Base-by-base conservation (phyloP, 2,888 invertebrate species). In the Latrodectus hesperus region DNA sequence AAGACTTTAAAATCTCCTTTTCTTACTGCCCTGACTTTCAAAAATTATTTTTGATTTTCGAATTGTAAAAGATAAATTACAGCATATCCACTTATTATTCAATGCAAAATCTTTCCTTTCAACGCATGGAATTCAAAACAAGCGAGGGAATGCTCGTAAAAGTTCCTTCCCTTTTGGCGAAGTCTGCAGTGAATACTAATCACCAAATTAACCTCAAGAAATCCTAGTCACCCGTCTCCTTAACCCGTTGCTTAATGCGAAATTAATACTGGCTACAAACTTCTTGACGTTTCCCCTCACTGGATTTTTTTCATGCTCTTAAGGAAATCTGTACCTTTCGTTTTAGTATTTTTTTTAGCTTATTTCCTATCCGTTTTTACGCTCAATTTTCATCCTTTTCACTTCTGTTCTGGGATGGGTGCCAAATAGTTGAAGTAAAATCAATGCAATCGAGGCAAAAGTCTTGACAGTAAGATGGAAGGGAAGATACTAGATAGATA, bases 341-440 rank as follows among this genome's bases (percentile, higher is more conserved):
- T 38, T 38, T 38, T 38, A 38, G 38, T 38, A 6, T 38, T 71
- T 22, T 65, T 51, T 67, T 52, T 77, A 52, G 65, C 52, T 52
- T 26, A 52, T 26, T 70, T 70, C 52, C 16, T 10, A 60, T 75
- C 64, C 55, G 49, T 14, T 26, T 38, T 65, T 74, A 10, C 49
- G 64, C 64, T 49, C 75, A 75, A 75, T 75, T 75, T 65, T 67
- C 26, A 22, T 52, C 49, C 11, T 55, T 49, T 79, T 60, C 26
- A 16, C 53, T 17, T n/a, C n/a, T 49, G n/a, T 64, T 71, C 65
- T 51, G 72, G 79, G 79, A 79, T 64, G 51, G 71, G 26, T 79
- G 79, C 79, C 79, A 79, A 71, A 71, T 49, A 60, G 38, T 38
- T 17, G 60, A 60, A 79, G 64, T 17, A 64, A 79, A 79, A 79